Percentiles rank a stretch among this genome's conserved stretches.
phyloP scores from a whole-genome alignment of 2,113 vertebrate species.

The Salvelinus namaycush region DNA sequence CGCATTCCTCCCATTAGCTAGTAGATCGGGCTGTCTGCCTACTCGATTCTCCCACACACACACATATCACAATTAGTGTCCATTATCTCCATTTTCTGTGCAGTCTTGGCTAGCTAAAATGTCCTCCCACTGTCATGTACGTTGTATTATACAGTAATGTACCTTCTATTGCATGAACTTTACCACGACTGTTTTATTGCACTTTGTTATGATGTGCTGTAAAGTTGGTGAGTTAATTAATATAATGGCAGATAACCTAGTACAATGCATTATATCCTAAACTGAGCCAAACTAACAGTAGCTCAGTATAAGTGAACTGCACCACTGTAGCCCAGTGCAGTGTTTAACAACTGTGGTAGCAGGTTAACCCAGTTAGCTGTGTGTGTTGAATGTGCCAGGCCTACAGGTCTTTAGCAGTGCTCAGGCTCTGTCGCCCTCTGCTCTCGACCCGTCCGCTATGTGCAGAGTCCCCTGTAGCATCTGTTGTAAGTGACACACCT shows the following conservation, averaged over 20 bases:
- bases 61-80: not conserved
- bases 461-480: constrained; percentile 80
- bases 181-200: not conserved
- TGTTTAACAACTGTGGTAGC: not conserved
- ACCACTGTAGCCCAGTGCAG: not conserved
- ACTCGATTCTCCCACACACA: not conserved
- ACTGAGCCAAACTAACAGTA: too few species aligned
- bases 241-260: too few species aligned
- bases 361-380: constrained; percentile 34
- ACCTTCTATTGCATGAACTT: not conserved
- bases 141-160: not conserved
- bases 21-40: not conserved
- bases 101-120: constrained; percentile 28
- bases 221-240: not conserved
- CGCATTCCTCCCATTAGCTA: not conserved
- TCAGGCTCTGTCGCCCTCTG: constrained; percentile 67
- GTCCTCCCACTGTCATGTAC: not conserved
- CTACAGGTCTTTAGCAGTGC: constrained; percentile 65
- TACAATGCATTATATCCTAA: too few species aligned
- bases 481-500: constrained; percentile 78
- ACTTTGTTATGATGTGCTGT: not conserved
- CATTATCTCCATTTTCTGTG: constrained; percentile 14
- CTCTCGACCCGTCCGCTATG: constrained; percentile 65
- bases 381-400: constrained; percentile 69
- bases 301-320: too few species aligned